phyloP scores from a whole-genome alignment of 2,888 invertebrate species.

The Asteroscopus sphinx region DNA sequence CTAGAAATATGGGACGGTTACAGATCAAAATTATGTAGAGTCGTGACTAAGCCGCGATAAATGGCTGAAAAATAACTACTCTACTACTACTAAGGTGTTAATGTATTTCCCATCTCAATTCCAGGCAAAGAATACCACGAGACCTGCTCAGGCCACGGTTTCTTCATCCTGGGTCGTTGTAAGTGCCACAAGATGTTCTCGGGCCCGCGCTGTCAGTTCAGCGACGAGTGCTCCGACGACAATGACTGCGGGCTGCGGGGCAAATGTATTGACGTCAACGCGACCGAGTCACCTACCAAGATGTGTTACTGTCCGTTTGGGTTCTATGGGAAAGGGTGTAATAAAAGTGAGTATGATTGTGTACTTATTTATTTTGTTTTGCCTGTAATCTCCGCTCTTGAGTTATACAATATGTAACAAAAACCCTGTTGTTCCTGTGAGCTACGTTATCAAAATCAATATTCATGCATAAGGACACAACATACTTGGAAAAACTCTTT shows the following conservation, averaged over 20 bases:
- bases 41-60: too few relatives aligned
- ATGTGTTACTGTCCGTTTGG: constrained; percentile 98
- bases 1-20: too few relatives aligned
- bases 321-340: constrained; percentile 96
- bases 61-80: too few relatives aligned
- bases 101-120: constrained; percentile 31
- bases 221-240: constrained; percentile 96
- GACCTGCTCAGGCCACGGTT: constrained; percentile 96
- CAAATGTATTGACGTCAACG: constrained; percentile 94
- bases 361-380: not conserved
- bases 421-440: too few relatives aligned
- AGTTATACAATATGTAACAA: too few relatives aligned
- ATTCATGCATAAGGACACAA: too few relatives aligned
- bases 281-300: constrained; percentile 94
- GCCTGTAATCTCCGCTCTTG: too few relatives aligned
- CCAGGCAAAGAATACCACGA: constrained; percentile 94
- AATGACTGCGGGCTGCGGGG: constrained; percentile 96
- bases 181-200: constrained; percentile 95
- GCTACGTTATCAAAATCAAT: too few relatives aligned
- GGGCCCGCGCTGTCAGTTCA: constrained; percentile 96
- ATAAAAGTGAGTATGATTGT: constrained; percentile 91
- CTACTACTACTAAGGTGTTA: too few relatives aligned
- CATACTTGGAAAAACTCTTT: too few relatives aligned
- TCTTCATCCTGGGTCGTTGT: constrained; percentile 93
- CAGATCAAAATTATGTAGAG: too few relatives aligned